Conservation (phyloP, 2,113 vertebrate genomes). For the Natator depressus region DNA sequence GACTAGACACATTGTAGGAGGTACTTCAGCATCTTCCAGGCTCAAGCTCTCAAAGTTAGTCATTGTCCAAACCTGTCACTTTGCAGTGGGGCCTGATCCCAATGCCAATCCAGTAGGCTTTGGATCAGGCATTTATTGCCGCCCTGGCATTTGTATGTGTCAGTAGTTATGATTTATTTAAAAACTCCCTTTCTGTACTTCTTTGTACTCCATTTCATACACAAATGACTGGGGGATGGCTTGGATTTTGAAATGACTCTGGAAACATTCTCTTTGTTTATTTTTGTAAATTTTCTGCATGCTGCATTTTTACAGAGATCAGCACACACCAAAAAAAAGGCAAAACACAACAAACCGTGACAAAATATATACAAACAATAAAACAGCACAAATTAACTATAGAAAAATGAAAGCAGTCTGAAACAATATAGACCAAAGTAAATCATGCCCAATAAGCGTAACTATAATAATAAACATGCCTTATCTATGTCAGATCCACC, state of each 20-base stretch:
- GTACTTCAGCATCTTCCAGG: neutral
- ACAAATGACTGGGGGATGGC: conserved; percentile 36
- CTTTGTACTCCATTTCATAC: conserved; percentile 25
- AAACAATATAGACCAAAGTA: conserved; percentile 45
- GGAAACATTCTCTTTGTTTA: conserved; percentile 21
- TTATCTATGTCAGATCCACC: conserved; percentile 61
- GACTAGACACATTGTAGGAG: neutral
- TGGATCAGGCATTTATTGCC: neutral
- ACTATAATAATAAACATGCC: conserved; percentile 60
- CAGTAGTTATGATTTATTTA: conserved; percentile 36
- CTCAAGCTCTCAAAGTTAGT: neutral
- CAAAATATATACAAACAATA: conserved; percentile 42
- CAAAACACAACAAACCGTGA: conserved; percentile 62
- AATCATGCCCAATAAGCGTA: conserved; percentile 57
- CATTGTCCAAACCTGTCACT: neutral
- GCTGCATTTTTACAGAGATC: conserved; percentile 35
- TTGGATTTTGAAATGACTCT: conserved; percentile 23
- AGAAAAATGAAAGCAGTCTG: conserved; percentile 53
- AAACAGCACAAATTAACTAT: conserved; percentile 60
- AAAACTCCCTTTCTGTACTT: conserved; percentile 48
- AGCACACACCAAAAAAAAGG: conserved; percentile 38
- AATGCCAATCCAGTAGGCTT: neutral
- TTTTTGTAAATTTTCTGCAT: conserved; percentile 32
- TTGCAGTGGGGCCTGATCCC: neutral
- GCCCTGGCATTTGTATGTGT: neutral